Evolutionary conservation across 2,888 invertebrate genomes (phyloP).

Genomic region (Cancer borealis): DNA sequence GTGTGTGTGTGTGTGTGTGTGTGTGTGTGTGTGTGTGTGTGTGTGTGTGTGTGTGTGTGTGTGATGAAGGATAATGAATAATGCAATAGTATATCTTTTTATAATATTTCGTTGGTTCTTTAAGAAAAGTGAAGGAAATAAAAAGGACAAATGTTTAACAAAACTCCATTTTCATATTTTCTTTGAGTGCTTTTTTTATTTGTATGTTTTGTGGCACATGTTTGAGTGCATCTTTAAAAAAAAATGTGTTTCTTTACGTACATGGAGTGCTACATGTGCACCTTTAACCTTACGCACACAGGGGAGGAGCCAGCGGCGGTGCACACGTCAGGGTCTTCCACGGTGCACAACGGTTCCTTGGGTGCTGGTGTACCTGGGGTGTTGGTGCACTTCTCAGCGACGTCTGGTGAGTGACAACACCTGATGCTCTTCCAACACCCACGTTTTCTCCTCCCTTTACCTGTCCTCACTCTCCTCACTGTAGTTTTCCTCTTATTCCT

Average conservation of each 20-base stretch:
- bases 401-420: neutral
- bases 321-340: constrained; percentile 20
- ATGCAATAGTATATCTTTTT: too few species aligned
- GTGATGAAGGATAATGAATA: too few species aligned
- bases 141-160: too few species aligned
- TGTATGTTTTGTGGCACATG: neutral
- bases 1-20: too few species aligned
- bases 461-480: neutral
- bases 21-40: too few species aligned
- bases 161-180: too few species aligned
- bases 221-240: neutral
- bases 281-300: neutral
- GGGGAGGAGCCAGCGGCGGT: neutral
- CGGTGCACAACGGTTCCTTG: neutral
- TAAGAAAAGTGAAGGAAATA: too few species aligned
- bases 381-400: neutral
- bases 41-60: too few species aligned
- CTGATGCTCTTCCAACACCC: neutral
- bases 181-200: too few species aligned
- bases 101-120: too few species aligned
- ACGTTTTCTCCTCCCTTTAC: neutral
- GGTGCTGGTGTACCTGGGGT: neutral
- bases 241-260: neutral
- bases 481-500: neutral
- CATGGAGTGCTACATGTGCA: neutral